A percentile compares a stretch with the other conserved stretches of the same genome.
Evolutionary conservation across 1,140 invertebrate genomes (phyloP).

Genomic region (Pachypeltis micranthus): DNA sequence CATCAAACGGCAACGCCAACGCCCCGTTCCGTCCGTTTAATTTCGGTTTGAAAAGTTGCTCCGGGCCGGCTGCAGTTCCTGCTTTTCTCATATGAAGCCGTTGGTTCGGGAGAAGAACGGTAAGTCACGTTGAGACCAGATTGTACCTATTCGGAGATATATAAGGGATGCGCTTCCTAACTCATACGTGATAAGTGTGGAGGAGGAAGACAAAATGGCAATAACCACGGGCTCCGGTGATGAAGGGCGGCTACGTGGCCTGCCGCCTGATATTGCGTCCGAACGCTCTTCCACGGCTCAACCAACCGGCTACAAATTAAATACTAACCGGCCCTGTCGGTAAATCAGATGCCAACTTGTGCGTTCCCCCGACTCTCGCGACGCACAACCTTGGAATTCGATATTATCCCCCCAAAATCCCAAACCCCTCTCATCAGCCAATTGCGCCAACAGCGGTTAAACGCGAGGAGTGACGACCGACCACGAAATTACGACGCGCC

Average conservation of each 20-base stretch:
- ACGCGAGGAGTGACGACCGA: too few species aligned
- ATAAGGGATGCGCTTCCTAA: slow-evolving; percentile 6
- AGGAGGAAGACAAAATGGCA: slow-evolving; percentile 1
- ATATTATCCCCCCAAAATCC: too few species aligned
- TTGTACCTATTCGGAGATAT: slow-evolving; percentile 8
- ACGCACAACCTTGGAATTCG: too few species aligned
- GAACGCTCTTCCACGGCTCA: neutral
- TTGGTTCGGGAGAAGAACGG: neutral
- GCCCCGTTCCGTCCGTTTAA: too few species aligned
- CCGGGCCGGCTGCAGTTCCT: too few species aligned
- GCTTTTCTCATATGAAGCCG: too few species aligned
- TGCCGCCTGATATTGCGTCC: slow-evolving; percentile 1
- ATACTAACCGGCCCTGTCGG: neutral
- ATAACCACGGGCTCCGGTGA: neutral
- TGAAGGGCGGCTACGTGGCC: neutral
- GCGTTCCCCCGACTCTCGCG: too few species aligned
- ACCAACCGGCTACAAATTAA: slow-evolving; percentile 3
- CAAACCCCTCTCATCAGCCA: too few species aligned
- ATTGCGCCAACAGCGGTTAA: too few species aligned
- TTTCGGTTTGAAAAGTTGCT: too few species aligned
- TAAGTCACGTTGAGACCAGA: slow-evolving; percentile 1
- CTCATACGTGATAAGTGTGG: neutral
- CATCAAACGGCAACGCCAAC: too few species aligned
- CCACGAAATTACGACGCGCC: too few species aligned
- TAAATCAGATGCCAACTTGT: slow-evolving; percentile 2